Base-by-base conservation (phyloP, 2,113 vertebrate species). In the Scomber colias region DNA sequence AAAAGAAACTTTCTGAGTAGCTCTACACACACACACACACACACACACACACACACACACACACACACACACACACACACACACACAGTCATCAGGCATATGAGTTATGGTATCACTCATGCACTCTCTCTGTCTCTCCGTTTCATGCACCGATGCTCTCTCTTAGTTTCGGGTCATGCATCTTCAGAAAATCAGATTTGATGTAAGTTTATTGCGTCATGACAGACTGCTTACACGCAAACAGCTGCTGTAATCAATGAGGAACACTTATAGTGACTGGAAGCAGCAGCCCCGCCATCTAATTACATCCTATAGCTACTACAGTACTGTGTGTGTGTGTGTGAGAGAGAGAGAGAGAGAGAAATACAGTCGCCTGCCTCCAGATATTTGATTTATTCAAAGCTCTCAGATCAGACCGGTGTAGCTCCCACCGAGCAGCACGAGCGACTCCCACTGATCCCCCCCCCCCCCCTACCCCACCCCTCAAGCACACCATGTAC, bases 401-500 rank as follows among this genome's bases (percentile, higher is more conserved):
- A 24, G 19, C 77, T 49, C 62, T 73, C 56, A 46, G 75, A 82
- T 81, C 68, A 72, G 30, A 30, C 46, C 6, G 27, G 69, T 55
- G 81, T 75, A 65, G 75, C 75, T n/a, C n/a, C n/a, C n/a, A n/a
- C n/a, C n/a, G n/a, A n/a, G n/a, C n/a, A n/a, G n/a, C n/a, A 53
- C 5, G 67, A 65, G 65, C 55, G 73, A 9, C 49, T 66, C 67
- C 82, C 81, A 71, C 69, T 19, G 71, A 49, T 63, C 69, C 77
- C 4, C 4, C 4, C 4, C 7, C 4, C 4, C 70, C 54, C 80
- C n/a, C n/a, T n/a, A n/a, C n/a, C n/a, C n/a, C n/a, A n/a, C n/a
- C n/a, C n/a, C n/a, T n/a, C n/a, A 77, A 24, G 90, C 90, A 92
- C 91, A 90, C 81, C n/a, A 82, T 91, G 93, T 93, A 88, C 91